Evolutionary conservation across 2,797 vertebrate species (phyloP), one percentile per base, ranked within the genome.

Genomic region (Neopelma chrysocephalum): DNA sequence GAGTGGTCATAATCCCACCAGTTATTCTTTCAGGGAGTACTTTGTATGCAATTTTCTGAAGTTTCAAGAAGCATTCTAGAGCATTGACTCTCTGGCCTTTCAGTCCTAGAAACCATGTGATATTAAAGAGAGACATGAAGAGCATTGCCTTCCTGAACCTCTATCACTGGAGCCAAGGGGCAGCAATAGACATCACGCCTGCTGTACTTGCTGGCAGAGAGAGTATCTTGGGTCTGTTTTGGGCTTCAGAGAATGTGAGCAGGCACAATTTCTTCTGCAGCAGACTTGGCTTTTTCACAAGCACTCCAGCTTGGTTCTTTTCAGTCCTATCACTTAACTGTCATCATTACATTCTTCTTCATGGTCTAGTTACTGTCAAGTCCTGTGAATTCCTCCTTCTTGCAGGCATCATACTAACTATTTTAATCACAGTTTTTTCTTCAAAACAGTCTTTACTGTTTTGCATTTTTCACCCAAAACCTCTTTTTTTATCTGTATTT

Each of bases 381-480:
- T 38, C 12, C 26, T 17, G 1, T 57, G 10, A 15, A 26, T 42
- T 5, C 3, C 22, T 85, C 13, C 6, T 76, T 8, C 9, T 42
- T 78, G 31, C 27, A 29, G 17, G 4, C 13, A 54, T 53, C 20
- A 34, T 11, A 36, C 8, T n/a, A 31, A 54, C 18, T 45, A 3
- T 69, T 87, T 57, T 43, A 38, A 13, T 66, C 34, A 32, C 7
- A 36, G 6, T 12, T 10, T 40, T 88, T 87, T 73, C 14, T 40
- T 88, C 15, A 40, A 80, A 72, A 54, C 19, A n/a, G 11, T 70
- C 23, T 65, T 19, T 47, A 47, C 12, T 12, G 4, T 22, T 27
- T 2, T 3, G 15, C 11, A 5, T 15, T 65, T 66, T 6, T 6
- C 1, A 4, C 1, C 1, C 2, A 56, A 60, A 50, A 50, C 1